Evolutionary conservation across 1,140 invertebrate species (phyloP).

Genomic region (Eumaeus atala): DNA sequence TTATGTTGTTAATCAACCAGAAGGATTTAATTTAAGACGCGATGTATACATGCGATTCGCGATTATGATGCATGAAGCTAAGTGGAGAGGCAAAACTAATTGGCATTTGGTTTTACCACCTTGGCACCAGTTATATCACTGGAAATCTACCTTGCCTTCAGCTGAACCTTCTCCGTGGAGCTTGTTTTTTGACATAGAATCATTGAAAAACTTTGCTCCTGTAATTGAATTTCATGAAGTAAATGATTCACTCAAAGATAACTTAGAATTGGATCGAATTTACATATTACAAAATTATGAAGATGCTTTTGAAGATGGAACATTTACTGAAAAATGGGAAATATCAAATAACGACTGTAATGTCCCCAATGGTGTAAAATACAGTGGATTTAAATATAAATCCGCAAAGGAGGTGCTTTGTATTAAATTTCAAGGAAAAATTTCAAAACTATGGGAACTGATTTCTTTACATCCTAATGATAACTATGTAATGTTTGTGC

Average conservation of each 20-base stretch:
- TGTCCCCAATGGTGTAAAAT: constrained; percentile 41
- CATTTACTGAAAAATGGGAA: constrained; percentile 90
- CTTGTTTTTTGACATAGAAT: constrained; percentile 89
- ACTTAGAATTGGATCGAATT: constrained; percentile 80
- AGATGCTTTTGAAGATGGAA: constrained; percentile 86
- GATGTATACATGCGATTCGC: constrained; percentile 97
- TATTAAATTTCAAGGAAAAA: constrained; percentile 89
- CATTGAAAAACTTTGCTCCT: constrained; percentile 86
- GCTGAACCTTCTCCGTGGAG: constrained; percentile 82
- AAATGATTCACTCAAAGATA: constrained; percentile 41
- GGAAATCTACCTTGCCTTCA: constrained; percentile 80
- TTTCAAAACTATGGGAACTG: constrained; percentile 77
- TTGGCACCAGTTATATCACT: constrained; percentile 93
- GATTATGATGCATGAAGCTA: constrained; percentile 81
- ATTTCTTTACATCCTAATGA: constrained; percentile 52
- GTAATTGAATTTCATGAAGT: constrained; percentile 92
- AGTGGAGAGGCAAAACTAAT: constrained; percentile 64
- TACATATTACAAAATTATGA: constrained; percentile 91
- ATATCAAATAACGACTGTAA: constrained; percentile 69
- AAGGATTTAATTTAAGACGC: constrained; percentile 96
- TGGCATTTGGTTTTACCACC: constrained; percentile 88
- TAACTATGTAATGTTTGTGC: constrained; percentile 83
- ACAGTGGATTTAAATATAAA: constrained; percentile 77
- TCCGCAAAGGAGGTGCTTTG: constrained; percentile 81
- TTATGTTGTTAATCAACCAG: constrained; percentile 94